Conservation (phyloP, 2,888 invertebrate genomes). For the Apamea crenata region DNA sequence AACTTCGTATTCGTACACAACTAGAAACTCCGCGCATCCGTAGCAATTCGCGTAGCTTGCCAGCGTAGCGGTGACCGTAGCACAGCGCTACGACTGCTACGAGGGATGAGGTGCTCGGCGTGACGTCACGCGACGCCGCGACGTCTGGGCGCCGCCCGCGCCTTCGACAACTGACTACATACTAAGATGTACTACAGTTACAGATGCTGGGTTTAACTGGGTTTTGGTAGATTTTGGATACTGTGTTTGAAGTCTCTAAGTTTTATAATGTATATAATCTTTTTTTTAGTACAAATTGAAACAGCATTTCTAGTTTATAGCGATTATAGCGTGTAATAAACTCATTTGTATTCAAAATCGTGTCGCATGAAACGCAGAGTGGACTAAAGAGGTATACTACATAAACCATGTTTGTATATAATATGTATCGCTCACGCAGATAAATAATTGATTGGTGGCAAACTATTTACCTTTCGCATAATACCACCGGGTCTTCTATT, state of each 20-base stretch:
- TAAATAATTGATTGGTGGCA: conserved; percentile 35
- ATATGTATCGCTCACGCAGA: conserved; percentile 13
- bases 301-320: background rate
- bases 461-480: conserved; percentile 16
- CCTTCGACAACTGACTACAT: conserved; percentile 16
- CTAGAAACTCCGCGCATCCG: background rate
- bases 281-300: background rate
- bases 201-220: conserved; percentile 9
- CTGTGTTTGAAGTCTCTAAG: background rate
- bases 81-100: conserved; percentile 32
- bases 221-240: background rate
- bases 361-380: background rate
- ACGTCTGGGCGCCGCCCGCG: conserved; percentile 69
- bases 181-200: conserved; percentile 4
- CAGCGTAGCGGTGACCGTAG: conserved; percentile 21
- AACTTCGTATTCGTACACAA: conserved; percentile 7
- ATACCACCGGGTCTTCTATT: conserved; percentile 18
- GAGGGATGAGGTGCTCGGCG: conserved; percentile 47
- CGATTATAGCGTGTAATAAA: background rate
- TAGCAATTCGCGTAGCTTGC: conserved; percentile 21
- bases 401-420: background rate
- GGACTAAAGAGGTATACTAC: background rate
- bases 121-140: conserved; percentile 70
- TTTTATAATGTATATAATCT: background rate
- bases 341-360: background rate